Conservation (phyloP, 2,113 vertebrate species). For the Irena cyanogastra region DNA sequence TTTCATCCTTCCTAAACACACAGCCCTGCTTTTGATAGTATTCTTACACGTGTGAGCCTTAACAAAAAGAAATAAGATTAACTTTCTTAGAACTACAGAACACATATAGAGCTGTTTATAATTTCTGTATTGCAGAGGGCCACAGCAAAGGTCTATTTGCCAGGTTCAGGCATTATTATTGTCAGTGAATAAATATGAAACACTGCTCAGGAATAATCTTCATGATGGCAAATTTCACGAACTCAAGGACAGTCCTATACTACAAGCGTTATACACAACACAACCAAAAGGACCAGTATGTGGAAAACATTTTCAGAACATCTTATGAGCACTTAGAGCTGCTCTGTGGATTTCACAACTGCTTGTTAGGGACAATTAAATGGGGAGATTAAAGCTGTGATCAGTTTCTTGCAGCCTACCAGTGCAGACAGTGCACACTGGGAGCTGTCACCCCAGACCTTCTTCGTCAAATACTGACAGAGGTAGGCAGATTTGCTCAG, state of each 20-base stretch:
- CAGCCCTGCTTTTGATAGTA: not conserved
- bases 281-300: not conserved
- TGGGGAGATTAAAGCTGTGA: not conserved
- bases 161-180: not conserved
- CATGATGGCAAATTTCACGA: not conserved
- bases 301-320: not conserved
- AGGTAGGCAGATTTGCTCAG: conserved; percentile 1
- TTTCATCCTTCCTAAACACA: not conserved
- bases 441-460: not conserved
- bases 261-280: not conserved
- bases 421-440: not conserved
- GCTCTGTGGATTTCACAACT: not conserved
- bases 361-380: not conserved
- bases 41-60: not conserved
- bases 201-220: not conserved
- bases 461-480: not conserved
- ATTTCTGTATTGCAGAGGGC: not conserved
- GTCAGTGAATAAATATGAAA: not conserved
- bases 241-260: not conserved
- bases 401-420: not conserved
- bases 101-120: not conserved
- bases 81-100: not conserved
- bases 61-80: not conserved
- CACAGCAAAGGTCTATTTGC: not conserved
- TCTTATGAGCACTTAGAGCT: not conserved